phyloP scores from a whole-genome alignment of 2,797 vertebrate genomes.

The Discoglossus pictus region DNA sequence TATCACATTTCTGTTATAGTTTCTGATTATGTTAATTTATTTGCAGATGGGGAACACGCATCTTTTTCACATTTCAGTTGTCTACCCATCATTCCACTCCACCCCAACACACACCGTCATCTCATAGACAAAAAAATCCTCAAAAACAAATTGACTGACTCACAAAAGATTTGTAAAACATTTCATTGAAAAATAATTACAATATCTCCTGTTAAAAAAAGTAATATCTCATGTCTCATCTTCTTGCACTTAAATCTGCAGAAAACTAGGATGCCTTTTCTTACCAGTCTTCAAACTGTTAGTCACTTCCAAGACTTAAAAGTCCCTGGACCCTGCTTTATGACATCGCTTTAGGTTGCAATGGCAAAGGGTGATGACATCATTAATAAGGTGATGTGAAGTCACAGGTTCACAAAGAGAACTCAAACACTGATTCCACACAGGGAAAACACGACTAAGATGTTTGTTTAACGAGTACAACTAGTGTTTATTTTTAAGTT shows the following conservation, averaged over 20 bases:
- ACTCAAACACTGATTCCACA: slow-evolving; percentile 62
- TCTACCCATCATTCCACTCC: neutral
- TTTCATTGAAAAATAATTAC: slow-evolving; percentile 64
- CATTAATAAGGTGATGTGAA: slow-evolving; percentile 66
- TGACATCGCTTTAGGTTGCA: slow-evolving; percentile 64
- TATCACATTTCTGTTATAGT: too few species aligned
- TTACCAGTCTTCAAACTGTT: slow-evolving; percentile 66
- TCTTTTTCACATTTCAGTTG: too few species aligned
- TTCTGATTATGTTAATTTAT: too few species aligned
- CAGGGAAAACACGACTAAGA: slow-evolving; percentile 65
- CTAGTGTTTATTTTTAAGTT: slow-evolving; percentile 65
- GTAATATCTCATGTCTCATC: slow-evolving; percentile 54
- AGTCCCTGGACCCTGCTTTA: slow-evolving; percentile 60
- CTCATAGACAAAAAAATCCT: slow-evolving; percentile 17
- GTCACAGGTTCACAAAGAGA: slow-evolving; percentile 69
- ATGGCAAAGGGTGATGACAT: slow-evolving; percentile 59
- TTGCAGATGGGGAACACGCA: too few species aligned
- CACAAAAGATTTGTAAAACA: slow-evolving; percentile 64
- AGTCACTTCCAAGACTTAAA: slow-evolving; percentile 61
- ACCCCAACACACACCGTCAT: neutral
- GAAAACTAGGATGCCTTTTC: slow-evolving; percentile 61
- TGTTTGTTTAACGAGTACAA: slow-evolving; percentile 68
- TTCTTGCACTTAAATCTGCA: slow-evolving; percentile 62
- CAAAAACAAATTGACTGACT: slow-evolving; percentile 44
- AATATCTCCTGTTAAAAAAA: slow-evolving; percentile 66